phyloP scores from a whole-genome alignment of 2,113 vertebrate genomes.

The Sialia sialis region DNA sequence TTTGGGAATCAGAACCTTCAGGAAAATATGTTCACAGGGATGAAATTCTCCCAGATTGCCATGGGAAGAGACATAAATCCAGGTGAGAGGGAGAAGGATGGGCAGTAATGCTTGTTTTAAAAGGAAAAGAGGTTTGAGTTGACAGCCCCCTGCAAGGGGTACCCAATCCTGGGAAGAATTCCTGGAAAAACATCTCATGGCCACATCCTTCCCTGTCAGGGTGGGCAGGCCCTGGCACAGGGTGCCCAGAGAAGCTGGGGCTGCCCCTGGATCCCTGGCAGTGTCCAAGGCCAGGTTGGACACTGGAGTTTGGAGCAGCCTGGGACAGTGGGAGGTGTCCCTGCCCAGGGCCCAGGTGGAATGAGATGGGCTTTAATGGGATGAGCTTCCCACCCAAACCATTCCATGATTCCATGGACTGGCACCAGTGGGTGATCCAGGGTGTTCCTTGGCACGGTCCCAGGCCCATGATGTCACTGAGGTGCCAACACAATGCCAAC shows the following conservation, averaged over 20 bases:
- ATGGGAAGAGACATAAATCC: background rate
- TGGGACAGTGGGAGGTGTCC: background rate
- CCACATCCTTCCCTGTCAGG: background rate
- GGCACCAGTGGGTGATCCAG: background rate
- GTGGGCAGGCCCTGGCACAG: background rate
- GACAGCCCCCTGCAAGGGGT: background rate
- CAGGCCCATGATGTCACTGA: too few species aligned
- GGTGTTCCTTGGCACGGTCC: background rate
- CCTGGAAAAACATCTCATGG: background rate
- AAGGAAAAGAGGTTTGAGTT: background rate
- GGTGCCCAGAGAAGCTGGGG: background rate
- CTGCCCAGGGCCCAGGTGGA: background rate
- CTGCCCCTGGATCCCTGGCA: background rate
- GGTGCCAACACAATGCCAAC: fast-evolving
- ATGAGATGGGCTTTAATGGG: fast-evolving
- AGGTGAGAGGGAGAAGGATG: background rate
- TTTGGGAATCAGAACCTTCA: background rate
- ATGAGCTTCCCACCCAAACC: background rate
- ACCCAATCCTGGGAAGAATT: background rate
- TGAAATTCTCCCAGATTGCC: background rate
- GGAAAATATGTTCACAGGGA: background rate
- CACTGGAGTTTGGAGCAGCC: background rate
- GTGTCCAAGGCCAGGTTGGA: background rate
- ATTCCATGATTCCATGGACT: background rate
- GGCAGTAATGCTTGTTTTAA: background rate